These are phyloP conservation scores for Gastrophryne carolinensis DNA, from an alignment of 2,797 vertebrate genomes.

Conservation along the genomic window DNA sequence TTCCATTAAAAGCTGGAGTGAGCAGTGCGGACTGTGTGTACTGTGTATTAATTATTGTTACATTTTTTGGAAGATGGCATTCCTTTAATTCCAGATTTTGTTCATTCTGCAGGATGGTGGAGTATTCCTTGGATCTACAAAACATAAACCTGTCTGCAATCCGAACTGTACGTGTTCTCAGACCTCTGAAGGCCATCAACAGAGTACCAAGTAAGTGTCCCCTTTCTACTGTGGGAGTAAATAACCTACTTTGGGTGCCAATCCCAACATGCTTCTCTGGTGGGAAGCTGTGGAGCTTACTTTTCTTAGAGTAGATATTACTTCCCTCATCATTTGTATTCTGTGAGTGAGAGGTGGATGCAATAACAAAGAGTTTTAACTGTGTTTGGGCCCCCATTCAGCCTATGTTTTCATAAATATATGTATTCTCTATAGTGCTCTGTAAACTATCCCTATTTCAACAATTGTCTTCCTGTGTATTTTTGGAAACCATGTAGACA, in stretches of 20 bases:
- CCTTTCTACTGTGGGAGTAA: neutral
- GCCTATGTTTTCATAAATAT: constrained; percentile 12
- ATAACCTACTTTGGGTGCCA: neutral
- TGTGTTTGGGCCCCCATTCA: constrained; percentile 30
- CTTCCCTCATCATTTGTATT: neutral
- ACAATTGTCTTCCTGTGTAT: neutral
- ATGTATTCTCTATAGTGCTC: neutral
- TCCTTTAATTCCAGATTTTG: too few species aligned
- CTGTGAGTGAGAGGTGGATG: constrained; percentile 25
- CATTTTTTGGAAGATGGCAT: too few species aligned
- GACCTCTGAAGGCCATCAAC: constrained; percentile 96
- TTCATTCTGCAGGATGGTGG: constrained; percentile 87
- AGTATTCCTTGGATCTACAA: constrained; percentile 95
- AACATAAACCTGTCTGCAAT: constrained; percentile 96
- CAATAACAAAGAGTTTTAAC: constrained; percentile 8
- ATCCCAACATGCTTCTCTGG: neutral
- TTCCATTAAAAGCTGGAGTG: too few species aligned
- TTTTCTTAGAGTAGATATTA: neutral
- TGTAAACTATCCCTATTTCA: neutral
- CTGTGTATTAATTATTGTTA: too few species aligned
- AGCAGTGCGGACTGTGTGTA: too few species aligned
- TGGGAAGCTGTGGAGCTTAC: neutral
- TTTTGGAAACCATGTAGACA: neutral
- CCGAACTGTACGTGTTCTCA: constrained; percentile 90
- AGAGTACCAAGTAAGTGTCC: constrained; percentile 91